phyloP scores from a whole-genome alignment of 2,797 vertebrate genomes.

The Paratrypauchen microcephalus region DNA sequence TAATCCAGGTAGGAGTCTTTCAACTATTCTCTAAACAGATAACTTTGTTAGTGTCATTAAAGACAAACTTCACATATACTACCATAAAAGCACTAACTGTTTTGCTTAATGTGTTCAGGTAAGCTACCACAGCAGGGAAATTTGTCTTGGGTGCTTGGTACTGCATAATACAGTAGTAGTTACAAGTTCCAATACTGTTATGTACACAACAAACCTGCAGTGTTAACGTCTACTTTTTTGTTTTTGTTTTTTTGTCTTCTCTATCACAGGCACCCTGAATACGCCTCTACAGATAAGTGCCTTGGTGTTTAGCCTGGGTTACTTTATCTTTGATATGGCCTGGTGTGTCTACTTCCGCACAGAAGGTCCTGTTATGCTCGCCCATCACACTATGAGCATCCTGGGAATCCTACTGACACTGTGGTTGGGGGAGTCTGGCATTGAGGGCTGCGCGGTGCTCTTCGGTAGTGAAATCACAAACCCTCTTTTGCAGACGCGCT shows the following conservation, averaged over 20 bases:
- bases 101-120: not conserved
- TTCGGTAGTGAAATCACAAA: slow-evolving; percentile 97
- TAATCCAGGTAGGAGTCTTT: slow-evolving; percentile 82
- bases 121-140: not conserved
- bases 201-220: not conserved
- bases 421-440: slow-evolving; percentile 87
- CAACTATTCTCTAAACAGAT: not conserved
- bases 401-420: slow-evolving; percentile 88
- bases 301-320: slow-evolving; percentile 90
- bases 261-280: slow-evolving; percentile 86
- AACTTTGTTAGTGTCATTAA: not conserved
- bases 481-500: slow-evolving; percentile 92
- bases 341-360: slow-evolving; percentile 95
- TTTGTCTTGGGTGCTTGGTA: not conserved
- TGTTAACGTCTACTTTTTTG: not conserved
- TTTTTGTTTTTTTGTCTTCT: slow-evolving; percentile 15
- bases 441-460: slow-evolving; percentile 90
- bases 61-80: not conserved
- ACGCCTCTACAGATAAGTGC: slow-evolving; percentile 87
- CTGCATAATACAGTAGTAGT: not conserved
- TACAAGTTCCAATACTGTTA: no score
- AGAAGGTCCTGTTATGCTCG: slow-evolving; percentile 92
- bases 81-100: not conserved
- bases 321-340: slow-evolving; percentile 95
- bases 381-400: slow-evolving; percentile 94